Evolutionary conservation across 2,888 invertebrate species (phyloP).

Genomic region (Drosophila kuntzei): DNA sequence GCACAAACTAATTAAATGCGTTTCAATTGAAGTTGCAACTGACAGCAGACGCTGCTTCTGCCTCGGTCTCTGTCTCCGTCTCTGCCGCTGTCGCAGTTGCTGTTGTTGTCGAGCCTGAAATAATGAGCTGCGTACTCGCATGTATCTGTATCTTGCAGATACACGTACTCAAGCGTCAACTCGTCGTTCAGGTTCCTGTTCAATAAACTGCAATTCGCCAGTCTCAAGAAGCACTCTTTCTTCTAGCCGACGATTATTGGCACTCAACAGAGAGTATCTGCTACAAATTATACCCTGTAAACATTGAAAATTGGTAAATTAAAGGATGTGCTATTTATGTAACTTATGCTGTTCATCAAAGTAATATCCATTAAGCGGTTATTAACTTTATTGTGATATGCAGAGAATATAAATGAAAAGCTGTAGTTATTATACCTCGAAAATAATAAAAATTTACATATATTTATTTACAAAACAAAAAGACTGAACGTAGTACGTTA

Average conservation of each 20-base stretch:
- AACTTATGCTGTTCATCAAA: background rate
- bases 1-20: constrained; percentile 76
- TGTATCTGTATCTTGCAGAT: constrained; percentile 43
- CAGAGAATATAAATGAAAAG: background rate
- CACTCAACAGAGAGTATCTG: background rate
- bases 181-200: constrained; percentile 26
- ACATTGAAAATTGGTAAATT: background rate
- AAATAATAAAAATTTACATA: background rate
- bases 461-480: background rate
- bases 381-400: background rate
- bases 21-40: constrained; percentile 71
- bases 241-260: constrained; percentile 1
- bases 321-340: background rate
- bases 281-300: constrained; percentile 9
- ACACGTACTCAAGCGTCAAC: constrained; percentile 31
- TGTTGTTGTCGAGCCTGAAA: constrained; percentile 18
- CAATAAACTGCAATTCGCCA: constrained; percentile 44
- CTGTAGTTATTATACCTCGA: background rate
- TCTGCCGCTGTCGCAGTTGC: background rate
- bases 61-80: background rate
- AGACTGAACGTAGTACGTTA: background rate
- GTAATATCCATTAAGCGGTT: background rate
- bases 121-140: constrained; percentile 47
- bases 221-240: constrained; percentile 6
- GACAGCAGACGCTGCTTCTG: constrained; percentile 33